Evolutionary conservation across 2,113 vertebrate species (phyloP).

Genomic region (Eclectus roratus): DNA sequence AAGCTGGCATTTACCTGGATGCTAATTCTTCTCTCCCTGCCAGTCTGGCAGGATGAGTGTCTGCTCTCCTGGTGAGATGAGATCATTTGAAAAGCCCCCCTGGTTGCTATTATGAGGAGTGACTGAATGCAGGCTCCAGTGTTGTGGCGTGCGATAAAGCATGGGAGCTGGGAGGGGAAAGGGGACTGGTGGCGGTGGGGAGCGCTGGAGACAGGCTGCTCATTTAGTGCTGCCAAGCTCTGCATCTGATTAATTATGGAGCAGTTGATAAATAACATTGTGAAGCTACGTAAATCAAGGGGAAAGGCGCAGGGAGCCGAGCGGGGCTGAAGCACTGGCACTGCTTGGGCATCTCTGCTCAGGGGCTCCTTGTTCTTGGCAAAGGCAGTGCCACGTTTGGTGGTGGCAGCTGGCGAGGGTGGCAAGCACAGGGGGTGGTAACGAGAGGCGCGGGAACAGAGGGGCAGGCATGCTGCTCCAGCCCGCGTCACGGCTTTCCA

Average conservation of each 20-base stretch:
- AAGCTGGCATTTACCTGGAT: slow-evolving; percentile 62
- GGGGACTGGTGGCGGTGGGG: background rate
- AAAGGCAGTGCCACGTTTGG: background rate
- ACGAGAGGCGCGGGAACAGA: background rate
- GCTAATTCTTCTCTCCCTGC: slow-evolving; percentile 63
- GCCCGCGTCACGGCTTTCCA: background rate
- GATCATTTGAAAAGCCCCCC: slow-evolving; percentile 70
- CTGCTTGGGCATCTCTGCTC: background rate
- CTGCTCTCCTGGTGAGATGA: slow-evolving; percentile 52
- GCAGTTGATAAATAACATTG: slow-evolving; percentile 73
- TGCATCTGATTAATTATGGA: slow-evolving; percentile 77
- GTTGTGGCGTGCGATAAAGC: slow-evolving; percentile 10
- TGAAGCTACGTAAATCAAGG: slow-evolving; percentile 71
- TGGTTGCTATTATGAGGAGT: slow-evolving; percentile 42
- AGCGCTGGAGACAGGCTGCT: slow-evolving; percentile 66
- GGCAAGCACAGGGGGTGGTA: background rate
- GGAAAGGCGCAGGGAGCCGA: slow-evolving; percentile 55
- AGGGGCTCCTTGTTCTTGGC: slow-evolving; percentile 16
- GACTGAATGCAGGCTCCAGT: background rate
- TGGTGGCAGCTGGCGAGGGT: background rate
- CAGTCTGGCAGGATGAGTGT: slow-evolving; percentile 59
- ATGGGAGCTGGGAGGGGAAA: background rate
- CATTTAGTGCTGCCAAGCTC: slow-evolving; percentile 68
- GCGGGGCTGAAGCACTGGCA: slow-evolving; percentile 50
- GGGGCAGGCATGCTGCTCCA: background rate